phyloP scores from a whole-genome alignment of 2,888 invertebrate genomes.

The Dynastes hyllus region DNA sequence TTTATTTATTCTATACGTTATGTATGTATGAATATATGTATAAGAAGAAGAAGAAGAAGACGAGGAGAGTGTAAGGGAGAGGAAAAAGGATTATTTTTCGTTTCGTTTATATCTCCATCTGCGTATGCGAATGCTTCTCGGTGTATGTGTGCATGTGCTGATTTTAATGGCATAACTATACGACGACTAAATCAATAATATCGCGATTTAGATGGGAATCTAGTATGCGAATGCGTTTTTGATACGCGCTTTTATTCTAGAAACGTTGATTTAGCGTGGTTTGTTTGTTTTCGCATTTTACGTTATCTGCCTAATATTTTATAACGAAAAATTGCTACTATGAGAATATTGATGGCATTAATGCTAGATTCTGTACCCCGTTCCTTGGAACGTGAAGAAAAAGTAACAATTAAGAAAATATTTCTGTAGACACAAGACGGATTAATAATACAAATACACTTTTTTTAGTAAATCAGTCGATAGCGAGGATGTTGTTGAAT shows the following conservation, averaged over 20 bases:
- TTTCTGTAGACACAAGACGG: no score
- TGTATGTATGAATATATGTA: constrained; percentile 70
- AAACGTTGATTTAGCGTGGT: not conserved
- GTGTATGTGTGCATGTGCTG: constrained; percentile 55
- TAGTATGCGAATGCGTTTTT: constrained; percentile 29
- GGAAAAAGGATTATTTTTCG: constrained; percentile 59
- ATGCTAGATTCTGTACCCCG: no score
- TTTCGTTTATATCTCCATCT: constrained; percentile 44
- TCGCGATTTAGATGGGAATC: constrained; percentile 58
- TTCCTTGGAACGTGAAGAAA: no score
- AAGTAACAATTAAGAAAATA: no score
- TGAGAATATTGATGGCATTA: no score
- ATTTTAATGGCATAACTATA: constrained; percentile 62
- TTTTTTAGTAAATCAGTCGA: no score
- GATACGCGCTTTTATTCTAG: not conserved
- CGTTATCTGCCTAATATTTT: no score
- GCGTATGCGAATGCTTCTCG: not conserved
- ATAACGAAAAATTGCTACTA: no score
- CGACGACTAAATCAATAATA: constrained; percentile 64
- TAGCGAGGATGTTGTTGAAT: no score
- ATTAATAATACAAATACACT: no score
- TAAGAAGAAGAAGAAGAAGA: constrained; percentile 35
- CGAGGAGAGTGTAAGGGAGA: constrained; percentile 5
- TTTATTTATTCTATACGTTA: constrained; percentile 72
- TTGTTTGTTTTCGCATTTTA: no score